Base-by-base conservation (phyloP, 2,888 invertebrate genomes). In the Cistogaster globosa region DNA sequence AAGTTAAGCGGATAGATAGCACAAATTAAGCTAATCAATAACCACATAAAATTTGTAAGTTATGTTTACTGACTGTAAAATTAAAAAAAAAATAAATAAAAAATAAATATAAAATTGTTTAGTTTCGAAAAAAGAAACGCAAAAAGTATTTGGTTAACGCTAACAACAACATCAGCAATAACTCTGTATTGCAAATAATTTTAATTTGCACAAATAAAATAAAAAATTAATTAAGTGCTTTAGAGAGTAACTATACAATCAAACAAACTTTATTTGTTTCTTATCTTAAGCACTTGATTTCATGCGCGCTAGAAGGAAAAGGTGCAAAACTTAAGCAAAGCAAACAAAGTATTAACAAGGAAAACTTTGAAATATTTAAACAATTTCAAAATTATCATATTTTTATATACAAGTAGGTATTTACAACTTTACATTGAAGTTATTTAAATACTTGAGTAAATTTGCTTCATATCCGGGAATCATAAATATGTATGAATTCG, bases 51-150 rank as follows among this genome's bases (percentile, higher is more conserved):
- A 84, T 77, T 26, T 26, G 26, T 81, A 74, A 72, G 14, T 81
- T 38, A 77, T 74, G 80, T 77, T 80, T 79, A 84, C 80, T 62
- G 79, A 80, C 71, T 84, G 75, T 71, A 60, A 82, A 79, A 83
- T n/a, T 36, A 72, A 45, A 62, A 63, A 51, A n/a, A 67, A 77
- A 69, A 26, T 2, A 26, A 26, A 26, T 2, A 1, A 26, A 4
- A 26, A 26, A 26, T 42, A n/a, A 38, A 32, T 26, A 76, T 20
- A 32, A 32, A 32, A 32, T 5, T 32, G 32, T 32, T 32, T 32
- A 32, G 32, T 32, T 32, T 32, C 32, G 32, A 51, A 6, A 20
- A 48, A 58, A 75, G 55, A n/a, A 67, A 71, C 5, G 1, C 8
- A 42, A 42, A 42, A 42, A 42, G 42, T 42, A 42, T 32, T 32